Evolutionary conservation across 2,797 vertebrate species (phyloP).

Genomic region (Novumbra hubbsi): DNA sequence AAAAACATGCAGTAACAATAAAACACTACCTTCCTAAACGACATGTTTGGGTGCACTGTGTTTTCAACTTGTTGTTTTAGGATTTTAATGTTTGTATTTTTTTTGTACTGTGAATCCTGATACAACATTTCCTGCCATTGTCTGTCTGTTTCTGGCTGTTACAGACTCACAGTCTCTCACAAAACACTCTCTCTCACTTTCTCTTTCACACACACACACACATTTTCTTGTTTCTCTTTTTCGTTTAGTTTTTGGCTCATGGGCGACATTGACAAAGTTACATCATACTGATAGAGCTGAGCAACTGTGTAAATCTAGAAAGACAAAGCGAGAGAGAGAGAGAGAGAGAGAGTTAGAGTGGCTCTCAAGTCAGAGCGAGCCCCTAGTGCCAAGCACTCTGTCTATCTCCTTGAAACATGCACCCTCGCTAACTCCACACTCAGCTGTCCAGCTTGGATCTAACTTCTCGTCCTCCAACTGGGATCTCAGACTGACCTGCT

Average conservation of each 20-base stretch:
- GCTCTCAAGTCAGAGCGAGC: constrained; percentile 53
- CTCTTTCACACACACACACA: constrained; percentile 14
- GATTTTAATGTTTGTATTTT: constrained; percentile 37
- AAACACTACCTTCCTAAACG: not conserved
- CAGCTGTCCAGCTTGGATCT: constrained; percentile 64
- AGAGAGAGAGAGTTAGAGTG: constrained; percentile 37
- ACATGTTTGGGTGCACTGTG: constrained; percentile 7
- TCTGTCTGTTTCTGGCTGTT: constrained; percentile 48
- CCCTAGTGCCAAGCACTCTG: constrained; percentile 50
- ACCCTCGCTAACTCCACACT: constrained; percentile 50
- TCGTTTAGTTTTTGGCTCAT: constrained; percentile 41
- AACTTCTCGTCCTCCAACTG: constrained; percentile 35
- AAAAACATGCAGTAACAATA: not conserved
- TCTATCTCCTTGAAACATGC: constrained; percentile 47
- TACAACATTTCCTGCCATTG: constrained; percentile 72
- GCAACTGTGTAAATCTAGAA: constrained; percentile 52
- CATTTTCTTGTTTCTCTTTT: constrained; percentile 20
- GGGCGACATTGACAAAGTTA: constrained; percentile 55
- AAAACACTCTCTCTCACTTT: not conserved
- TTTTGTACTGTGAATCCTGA: constrained; percentile 47
- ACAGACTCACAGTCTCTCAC: constrained; percentile 42
- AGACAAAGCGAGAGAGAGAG: not conserved
- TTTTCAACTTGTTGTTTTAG: constrained; percentile 22
- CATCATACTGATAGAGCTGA: constrained; percentile 52
- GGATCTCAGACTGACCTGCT: constrained; percentile 43